Percentiles rank a stretch among this genome's conserved stretches.
Evolutionary conservation across 2,797 vertebrate genomes (phyloP).

Genomic region (Hippoglossus hippoglossus): DNA sequence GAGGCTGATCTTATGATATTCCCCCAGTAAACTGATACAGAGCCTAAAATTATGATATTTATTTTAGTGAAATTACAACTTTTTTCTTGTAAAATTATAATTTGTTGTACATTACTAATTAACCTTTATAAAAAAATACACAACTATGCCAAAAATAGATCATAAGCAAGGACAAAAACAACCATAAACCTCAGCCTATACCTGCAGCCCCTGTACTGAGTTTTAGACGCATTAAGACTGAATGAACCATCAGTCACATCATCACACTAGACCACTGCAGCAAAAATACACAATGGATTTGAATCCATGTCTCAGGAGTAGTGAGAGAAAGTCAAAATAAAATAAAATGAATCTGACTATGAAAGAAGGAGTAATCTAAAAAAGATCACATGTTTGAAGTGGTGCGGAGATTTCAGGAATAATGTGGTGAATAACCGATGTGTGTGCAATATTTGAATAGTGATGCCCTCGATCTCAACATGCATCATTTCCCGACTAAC

Average conservation of each 20-base stretch:
- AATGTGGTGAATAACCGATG: conserved; percentile 55
- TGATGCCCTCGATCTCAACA: conserved; percentile 68
- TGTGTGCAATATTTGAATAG: conserved; percentile 66
- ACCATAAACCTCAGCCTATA: not conserved
- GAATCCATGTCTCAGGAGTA: conserved; percentile 9
- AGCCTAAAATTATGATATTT: too few species aligned
- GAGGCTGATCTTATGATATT: too few species aligned
- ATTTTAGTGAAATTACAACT: too few species aligned
- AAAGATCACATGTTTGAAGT: not conserved
- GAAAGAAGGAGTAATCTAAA: not conserved
- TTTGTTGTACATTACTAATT: too few species aligned
- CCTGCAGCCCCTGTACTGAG: not conserved
- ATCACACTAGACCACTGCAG: not conserved
- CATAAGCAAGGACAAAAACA: not conserved
- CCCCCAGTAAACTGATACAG: too few species aligned
- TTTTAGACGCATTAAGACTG: conserved; percentile 1
- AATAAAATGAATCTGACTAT: not conserved
- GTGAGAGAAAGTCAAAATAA: conserved; percentile 5
- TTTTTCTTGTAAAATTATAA: too few species aligned
- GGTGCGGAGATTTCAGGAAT: conserved; percentile 29
- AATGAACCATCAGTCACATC: conserved; percentile 17
- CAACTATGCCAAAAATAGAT: not conserved
- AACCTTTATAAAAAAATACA: not conserved
- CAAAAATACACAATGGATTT: conserved; percentile 10
- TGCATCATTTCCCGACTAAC: conserved; percentile 73